phyloP scores from a whole-genome alignment of 2,797 vertebrate species.

The Benthosema pterotum region DNA sequence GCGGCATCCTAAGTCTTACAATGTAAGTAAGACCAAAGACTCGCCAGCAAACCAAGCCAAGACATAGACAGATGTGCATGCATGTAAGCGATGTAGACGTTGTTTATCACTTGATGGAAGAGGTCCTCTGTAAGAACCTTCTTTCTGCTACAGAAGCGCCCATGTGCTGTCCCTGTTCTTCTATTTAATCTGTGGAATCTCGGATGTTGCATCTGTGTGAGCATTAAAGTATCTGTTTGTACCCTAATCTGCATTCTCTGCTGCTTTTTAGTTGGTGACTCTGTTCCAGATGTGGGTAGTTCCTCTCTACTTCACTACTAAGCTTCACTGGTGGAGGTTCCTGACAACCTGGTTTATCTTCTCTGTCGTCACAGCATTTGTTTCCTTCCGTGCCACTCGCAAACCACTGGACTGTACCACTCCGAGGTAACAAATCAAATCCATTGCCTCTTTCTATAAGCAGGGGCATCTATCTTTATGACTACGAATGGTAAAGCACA shows the following conservation, averaged over 20 bases:
- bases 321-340: constrained; percentile 98
- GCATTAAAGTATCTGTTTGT: background rate
- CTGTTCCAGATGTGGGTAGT: constrained; percentile 99
- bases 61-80: background rate
- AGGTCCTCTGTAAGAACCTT: too few relatives aligned
- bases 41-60: background rate
- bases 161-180: too few relatives aligned
- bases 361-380: constrained; percentile 92
- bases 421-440: constrained; percentile 82
- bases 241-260: constrained; percentile 28
- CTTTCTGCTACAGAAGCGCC: too few relatives aligned
- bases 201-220: background rate
- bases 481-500: too few relatives aligned
- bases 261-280: constrained; percentile 89
- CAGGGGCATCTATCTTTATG: too few relatives aligned
- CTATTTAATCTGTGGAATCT: too few relatives aligned
- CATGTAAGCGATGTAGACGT: background rate
- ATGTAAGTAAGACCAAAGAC: constrained; percentile 88
- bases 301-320: constrained; percentile 97
- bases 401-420: constrained; percentile 95
- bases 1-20: constrained; percentile 95
- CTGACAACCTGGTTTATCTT: constrained; percentile 94
- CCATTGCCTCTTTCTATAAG: too few relatives aligned
- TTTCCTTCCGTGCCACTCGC: constrained; percentile 93
- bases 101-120: too few relatives aligned